Evolutionary conservation across 2,797 vertebrate species (phyloP).

Genomic region (Lithobates pipiens): DNA sequence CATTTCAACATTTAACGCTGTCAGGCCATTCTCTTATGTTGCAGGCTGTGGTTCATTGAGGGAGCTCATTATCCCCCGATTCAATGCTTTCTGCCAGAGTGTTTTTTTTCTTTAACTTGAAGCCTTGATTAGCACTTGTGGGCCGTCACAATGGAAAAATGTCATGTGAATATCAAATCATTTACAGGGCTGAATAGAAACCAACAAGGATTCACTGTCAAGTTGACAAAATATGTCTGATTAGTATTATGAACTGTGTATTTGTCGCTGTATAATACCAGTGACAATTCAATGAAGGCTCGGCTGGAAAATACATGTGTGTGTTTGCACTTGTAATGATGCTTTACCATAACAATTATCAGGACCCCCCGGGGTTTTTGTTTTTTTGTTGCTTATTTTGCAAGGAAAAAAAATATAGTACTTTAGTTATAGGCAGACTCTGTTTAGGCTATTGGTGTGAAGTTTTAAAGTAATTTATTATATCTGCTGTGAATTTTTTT

Average conservation of each 20-base stretch:
- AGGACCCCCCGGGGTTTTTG: neutral
- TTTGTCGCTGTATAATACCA: neutral
- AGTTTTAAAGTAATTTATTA: too few relatives aligned
- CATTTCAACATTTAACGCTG: slow-evolving; percentile 34
- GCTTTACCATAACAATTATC: slow-evolving; percentile 25
- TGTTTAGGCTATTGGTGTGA: too few relatives aligned
- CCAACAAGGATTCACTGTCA: neutral
- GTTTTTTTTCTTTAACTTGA: slow-evolving; percentile 43
- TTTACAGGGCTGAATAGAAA: slow-evolving; percentile 27
- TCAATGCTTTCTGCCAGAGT: slow-evolving; percentile 29
- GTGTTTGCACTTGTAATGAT: neutral
- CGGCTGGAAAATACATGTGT: neutral
- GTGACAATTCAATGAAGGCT: neutral
- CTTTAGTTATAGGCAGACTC: too few relatives aligned
- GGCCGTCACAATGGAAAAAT: slow-evolving; percentile 40
- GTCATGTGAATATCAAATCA: slow-evolving; percentile 27
- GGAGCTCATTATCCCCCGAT: slow-evolving; percentile 47
- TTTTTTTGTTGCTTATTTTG: neutral
- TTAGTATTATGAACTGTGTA: neutral
- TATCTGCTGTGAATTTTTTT: too few relatives aligned
- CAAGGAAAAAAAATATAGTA: neutral
- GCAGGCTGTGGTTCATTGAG: slow-evolving; percentile 20
- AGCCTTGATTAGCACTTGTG: slow-evolving; percentile 56
- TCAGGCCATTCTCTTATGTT: slow-evolving; percentile 17
- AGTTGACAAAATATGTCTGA: slow-evolving; percentile 23